phyloP scores from a whole-genome alignment of 2,888 invertebrate genomes.

The Magallana nippona region DNA sequence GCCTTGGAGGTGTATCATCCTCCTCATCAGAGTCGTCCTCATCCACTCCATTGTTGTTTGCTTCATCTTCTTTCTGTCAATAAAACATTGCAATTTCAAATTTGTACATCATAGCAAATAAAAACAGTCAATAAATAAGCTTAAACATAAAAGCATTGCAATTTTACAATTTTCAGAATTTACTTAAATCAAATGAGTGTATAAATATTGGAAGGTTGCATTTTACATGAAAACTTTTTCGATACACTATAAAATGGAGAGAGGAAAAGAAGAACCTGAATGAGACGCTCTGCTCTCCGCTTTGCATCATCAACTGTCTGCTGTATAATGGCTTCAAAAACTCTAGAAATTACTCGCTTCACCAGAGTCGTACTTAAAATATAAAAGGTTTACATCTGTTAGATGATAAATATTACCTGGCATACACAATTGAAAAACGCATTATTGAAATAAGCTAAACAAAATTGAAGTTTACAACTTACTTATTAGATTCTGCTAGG shows the following conservation, averaged over 20 bases:
- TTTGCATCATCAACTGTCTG: constrained; percentile 50
- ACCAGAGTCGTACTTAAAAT: constrained; percentile 51
- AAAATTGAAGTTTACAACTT: constrained; percentile 46
- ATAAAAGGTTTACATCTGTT: background rate
- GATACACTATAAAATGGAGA: too few species aligned
- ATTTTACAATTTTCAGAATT: too few species aligned
- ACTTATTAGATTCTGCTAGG: constrained; percentile 77
- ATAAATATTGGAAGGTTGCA: too few species aligned
- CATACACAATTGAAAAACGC: background rate
- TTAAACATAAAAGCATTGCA: too few species aligned
- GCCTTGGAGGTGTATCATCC: constrained; percentile 42
- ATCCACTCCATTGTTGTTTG: constrained; percentile 32
- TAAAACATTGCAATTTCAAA: background rate
- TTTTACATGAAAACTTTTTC: too few species aligned
- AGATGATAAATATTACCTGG: too few species aligned
- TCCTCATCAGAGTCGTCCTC: constrained; percentile 40
- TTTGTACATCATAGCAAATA: too few species aligned
- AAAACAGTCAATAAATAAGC: too few species aligned
- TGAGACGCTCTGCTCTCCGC: constrained; percentile 40
- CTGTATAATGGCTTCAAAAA: constrained; percentile 59
- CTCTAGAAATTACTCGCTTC: constrained; percentile 53
- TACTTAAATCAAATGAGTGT: too few species aligned
- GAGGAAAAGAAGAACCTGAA: background rate
- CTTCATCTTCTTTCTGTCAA: constrained; percentile 37
- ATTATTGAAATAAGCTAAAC: background rate